Evolutionary conservation across 2,888 invertebrate genomes (phyloP), one percentile per base, ranked within the genome.

Genomic region (Dendrolimus houi): DNA sequence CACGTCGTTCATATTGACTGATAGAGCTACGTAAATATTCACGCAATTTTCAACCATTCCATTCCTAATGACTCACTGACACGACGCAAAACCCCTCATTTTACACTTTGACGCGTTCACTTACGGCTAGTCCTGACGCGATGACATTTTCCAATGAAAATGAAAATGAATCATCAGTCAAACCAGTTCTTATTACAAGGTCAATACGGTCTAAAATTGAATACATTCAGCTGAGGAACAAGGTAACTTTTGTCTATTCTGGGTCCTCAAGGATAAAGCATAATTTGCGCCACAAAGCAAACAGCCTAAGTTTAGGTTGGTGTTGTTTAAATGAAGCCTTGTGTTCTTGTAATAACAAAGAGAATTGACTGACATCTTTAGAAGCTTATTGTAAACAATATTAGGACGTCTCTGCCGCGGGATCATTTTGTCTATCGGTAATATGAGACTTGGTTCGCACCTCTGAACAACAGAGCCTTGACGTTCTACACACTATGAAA

Each of bases 21-120:
- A 72, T 80, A 82, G 81, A 83, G 79, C 77, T 74, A 70, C 70
- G 76, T 85, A 87, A 87, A 87, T 88, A 88, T 87, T 85, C 82
- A 84, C 84, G 87, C 86, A 87, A 89, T 89, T 89, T 85, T 82
- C 87, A 87, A 87, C 85, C 86, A 87, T 87, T 87, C 85, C 87
- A 72, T 78, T 88, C 85, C 86, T 90, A 89, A 90, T 89, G 90
- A 90, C 90, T 85, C 87, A 81, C 84, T 88, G 89, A 87, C 88
- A 86, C 82, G 83, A 75, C 83, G 86, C 80, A 80, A 89, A 87
- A 86, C 87, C 88, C 87, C 90, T 88, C 89, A 87, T 90, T 90
- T 89, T 88, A 89, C 89, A 90, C 88, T 89, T 89, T 89, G 88
- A 87, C 88, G 90, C 90, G 84, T 89, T 86, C 88, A 86, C 88